Evolutionary conservation across 2,113 vertebrate genomes (phyloP).

Genomic region (Corythornis madagascariensis): DNA sequence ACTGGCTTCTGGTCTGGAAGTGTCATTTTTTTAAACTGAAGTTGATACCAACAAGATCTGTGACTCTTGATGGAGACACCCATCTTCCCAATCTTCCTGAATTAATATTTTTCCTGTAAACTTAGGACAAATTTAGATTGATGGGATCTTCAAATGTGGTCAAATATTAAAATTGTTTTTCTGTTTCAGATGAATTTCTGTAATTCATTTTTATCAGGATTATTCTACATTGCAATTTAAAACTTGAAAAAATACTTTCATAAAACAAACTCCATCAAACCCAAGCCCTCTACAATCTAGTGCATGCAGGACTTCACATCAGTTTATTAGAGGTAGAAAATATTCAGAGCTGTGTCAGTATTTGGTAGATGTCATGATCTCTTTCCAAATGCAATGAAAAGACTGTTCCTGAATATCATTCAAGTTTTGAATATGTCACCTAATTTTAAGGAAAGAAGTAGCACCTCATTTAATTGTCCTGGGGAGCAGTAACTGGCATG

Average conservation of each 20-base stretch:
- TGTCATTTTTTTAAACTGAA: neutral
- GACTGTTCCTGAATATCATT: neutral
- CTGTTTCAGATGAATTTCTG: neutral
- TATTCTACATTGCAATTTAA: neutral
- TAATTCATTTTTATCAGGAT: neutral
- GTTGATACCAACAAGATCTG: neutral
- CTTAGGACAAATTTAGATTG: neutral
- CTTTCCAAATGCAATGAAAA: neutral
- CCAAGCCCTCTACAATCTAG: neutral
- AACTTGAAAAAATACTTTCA: neutral
- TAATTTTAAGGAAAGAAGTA: slow-evolving; percentile 10
- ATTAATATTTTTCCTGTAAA: neutral
- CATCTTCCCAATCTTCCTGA: neutral
- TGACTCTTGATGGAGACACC: neutral
- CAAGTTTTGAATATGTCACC: neutral
- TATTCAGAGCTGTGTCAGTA: neutral
- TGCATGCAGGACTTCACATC: neutral
- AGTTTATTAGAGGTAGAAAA: neutral
- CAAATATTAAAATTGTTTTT: neutral
- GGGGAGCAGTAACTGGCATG: neutral
- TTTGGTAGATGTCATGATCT: neutral
- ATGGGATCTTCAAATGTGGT: neutral
- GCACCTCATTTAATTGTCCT: neutral
- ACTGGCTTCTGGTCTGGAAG: neutral
- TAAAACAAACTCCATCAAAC: neutral